Evolutionary conservation across 1,140 invertebrate genomes (phyloP).

Genomic region (Oryzaephilus surinamensis): DNA sequence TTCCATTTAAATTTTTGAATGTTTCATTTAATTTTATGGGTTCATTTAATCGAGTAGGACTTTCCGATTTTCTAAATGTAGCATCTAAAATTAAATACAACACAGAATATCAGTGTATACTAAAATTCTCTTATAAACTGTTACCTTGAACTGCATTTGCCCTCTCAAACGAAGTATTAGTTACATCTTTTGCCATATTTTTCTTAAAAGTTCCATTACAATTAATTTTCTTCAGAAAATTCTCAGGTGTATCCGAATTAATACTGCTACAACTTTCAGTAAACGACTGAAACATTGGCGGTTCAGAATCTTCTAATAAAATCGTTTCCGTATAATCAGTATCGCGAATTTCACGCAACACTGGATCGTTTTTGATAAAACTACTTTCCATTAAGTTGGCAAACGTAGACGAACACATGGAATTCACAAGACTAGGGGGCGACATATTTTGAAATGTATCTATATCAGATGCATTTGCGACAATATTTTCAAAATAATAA

Average conservation of each 20-base stretch:
- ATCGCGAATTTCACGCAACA: constrained; percentile 32
- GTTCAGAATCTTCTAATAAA: constrained; percentile 27
- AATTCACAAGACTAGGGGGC: constrained; percentile 34
- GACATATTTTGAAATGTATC: constrained; percentile 35
- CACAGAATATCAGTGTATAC: too few relatives aligned
- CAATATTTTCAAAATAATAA: constrained; percentile 31
- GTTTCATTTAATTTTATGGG: too few relatives aligned
- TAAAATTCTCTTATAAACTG: too few relatives aligned
- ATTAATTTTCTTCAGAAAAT: constrained; percentile 24
- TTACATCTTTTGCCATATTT: neutral
- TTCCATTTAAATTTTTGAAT: too few relatives aligned
- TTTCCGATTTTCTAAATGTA: too few relatives aligned
- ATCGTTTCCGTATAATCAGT: constrained; percentile 27
- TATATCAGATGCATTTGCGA: constrained; percentile 15
- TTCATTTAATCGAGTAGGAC: too few relatives aligned
- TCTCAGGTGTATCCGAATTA: constrained; percentile 28
- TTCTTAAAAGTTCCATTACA: constrained; percentile 6
- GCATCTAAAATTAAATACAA: too few relatives aligned
- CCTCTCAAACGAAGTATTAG: too few relatives aligned
- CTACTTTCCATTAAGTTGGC: constrained; percentile 34
- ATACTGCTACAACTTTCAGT: constrained; percentile 31
- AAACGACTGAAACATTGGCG: constrained; percentile 29
- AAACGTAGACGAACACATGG: constrained; percentile 35
- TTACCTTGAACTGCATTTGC: too few relatives aligned
- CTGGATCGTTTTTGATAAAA: constrained; percentile 34